phyloP scores from a whole-genome alignment of 1,140 invertebrate species.

The Brachionus sp. region DNA sequence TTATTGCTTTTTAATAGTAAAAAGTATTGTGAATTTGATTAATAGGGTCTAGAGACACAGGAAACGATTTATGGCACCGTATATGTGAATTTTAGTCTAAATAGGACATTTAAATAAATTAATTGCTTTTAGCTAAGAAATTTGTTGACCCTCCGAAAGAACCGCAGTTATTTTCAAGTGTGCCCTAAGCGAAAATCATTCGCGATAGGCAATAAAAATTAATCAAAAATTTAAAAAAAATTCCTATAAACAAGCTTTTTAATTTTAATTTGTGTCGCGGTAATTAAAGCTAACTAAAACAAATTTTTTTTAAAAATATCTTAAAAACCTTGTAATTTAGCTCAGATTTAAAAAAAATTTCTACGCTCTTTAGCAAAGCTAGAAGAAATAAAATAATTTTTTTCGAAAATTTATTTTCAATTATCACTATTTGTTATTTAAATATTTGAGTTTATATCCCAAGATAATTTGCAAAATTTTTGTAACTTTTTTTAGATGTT shows the following conservation, averaged over 20 bases:
- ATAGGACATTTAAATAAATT: neutral
- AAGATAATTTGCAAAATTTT: too few species aligned
- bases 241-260: neutral
- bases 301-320: neutral
- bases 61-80: neutral
- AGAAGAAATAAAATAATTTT: neutral
- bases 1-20: conserved; percentile 13
- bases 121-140: neutral
- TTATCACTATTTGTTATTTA: neutral
- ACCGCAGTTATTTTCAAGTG: neutral
- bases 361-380: neutral
- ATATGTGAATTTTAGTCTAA: neutral
- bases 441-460: too few species aligned
- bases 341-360: neutral
- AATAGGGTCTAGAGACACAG: neutral
- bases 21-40: neutral
- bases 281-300: neutral
- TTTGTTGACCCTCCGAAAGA: neutral
- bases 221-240: neutral
- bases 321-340: neutral
- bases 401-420: neutral
- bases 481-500: neutral
- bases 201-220: neutral
- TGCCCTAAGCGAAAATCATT: neutral
- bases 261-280: neutral